Evolutionary conservation across 1,140 invertebrate species (phyloP).

Genomic region (Zaprionus inermis): DNA sequence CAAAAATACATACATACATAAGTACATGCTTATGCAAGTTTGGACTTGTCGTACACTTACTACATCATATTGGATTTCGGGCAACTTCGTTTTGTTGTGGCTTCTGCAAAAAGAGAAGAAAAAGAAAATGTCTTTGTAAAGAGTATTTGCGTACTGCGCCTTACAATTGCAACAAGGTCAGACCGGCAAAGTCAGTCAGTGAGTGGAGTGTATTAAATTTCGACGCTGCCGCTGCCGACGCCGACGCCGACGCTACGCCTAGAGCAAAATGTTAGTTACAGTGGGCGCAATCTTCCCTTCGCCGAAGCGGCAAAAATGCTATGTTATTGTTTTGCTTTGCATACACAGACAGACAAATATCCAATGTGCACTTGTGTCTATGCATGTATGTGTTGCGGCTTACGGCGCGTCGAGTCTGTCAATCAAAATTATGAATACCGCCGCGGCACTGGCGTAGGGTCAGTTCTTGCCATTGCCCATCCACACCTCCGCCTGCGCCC

Average conservation of each 20-base stretch:
- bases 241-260: constrained; percentile 10
- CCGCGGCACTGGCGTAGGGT: constrained; percentile 40
- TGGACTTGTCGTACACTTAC: constrained; percentile 51
- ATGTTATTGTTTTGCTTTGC: constrained; percentile 40
- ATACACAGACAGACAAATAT: neutral
- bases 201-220: constrained; percentile 62
- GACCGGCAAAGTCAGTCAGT: constrained; percentile 54
- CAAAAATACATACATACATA: neutral
- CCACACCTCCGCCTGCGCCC: neutral
- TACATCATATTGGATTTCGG: constrained; percentile 35
- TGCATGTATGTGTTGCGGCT: constrained; percentile 29
- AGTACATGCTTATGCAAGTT: constrained; percentile 4
- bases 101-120: constrained; percentile 42
- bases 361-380: neutral
- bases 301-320: constrained; percentile 78
- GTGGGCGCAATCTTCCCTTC: constrained; percentile 3
- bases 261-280: constrained; percentile 33
- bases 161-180: constrained; percentile 68
- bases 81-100: constrained; percentile 44
- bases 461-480: constrained; percentile 52
- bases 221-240: constrained; percentile 9
- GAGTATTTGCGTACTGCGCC: constrained; percentile 2
- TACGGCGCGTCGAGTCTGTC: constrained; percentile 51
- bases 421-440: constrained; percentile 78
- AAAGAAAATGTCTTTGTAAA: constrained; percentile 7